phyloP scores from a whole-genome alignment of 2,888 invertebrate species.

The Emmelina monodactyla region DNA sequence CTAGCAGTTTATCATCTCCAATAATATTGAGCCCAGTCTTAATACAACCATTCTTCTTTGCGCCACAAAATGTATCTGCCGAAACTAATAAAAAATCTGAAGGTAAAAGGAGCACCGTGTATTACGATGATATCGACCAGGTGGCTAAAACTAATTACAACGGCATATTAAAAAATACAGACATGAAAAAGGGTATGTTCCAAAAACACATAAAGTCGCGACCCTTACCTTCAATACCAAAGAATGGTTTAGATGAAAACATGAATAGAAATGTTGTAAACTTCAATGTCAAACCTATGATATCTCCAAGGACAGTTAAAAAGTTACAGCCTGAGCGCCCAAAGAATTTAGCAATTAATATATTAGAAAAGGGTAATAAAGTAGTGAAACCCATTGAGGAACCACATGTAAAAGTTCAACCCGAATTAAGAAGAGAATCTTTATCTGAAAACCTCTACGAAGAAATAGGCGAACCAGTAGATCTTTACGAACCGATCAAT shows the following conservation, averaged over 20 bases:
- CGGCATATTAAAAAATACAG: too few species aligned
- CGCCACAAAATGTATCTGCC: conserved; percentile 18
- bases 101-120: conserved; percentile 32
- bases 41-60: conserved; percentile 42
- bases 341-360: conserved; percentile 15
- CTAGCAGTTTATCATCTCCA: conserved; percentile 27
- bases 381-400: too few species aligned
- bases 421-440: conserved; percentile 23
- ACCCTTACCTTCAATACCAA: conserved; percentile 22
- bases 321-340: too few species aligned
- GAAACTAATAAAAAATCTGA: conserved; percentile 18
- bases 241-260: too few species aligned
- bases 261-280: conserved; percentile 41
- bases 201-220: conserved; percentile 40
- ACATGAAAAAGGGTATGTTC: conserved; percentile 26
- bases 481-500: conserved; percentile 18
- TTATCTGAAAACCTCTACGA: conserved; percentile 51
- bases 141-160: background rate
- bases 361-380: background rate
- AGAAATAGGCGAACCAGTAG: conserved; percentile 41
- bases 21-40: conserved; percentile 48
- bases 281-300: too few species aligned
- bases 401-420: too few species aligned
- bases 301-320: too few species aligned
- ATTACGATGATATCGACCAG: conserved; percentile 39